Evolutionary conservation across 2,888 invertebrate genomes (phyloP).

Genomic region (Erebia epiphron): DNA sequence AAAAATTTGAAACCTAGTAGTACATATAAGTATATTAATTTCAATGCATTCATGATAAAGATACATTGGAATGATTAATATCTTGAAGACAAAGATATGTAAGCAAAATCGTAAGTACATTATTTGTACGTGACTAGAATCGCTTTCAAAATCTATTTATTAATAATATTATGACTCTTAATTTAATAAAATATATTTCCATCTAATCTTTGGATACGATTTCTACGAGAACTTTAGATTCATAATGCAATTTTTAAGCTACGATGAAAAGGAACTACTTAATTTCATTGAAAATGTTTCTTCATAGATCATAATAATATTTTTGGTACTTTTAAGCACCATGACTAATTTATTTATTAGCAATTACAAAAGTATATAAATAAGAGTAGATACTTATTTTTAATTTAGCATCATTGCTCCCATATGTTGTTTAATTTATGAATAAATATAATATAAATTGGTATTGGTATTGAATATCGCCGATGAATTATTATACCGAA

Average conservation of each 20-base stretch:
- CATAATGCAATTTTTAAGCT: constrained; percentile 22
- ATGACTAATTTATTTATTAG: background rate
- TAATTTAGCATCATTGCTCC: constrained; percentile 67
- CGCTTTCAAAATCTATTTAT: constrained; percentile 13
- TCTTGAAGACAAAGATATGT: constrained; percentile 70
- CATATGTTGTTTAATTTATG: constrained; percentile 50
- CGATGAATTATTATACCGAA: background rate
- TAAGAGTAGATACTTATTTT: constrained; percentile 21
- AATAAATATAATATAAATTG: background rate
- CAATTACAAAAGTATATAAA: constrained; percentile 34
- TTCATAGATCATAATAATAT: constrained; percentile 6
- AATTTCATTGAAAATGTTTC: constrained; percentile 15
- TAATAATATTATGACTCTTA: constrained; percentile 16
- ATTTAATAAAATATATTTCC: constrained; percentile 29
- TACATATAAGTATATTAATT: background rate
- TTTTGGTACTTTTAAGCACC: constrained; percentile 32
- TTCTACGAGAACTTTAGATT: constrained; percentile 20
- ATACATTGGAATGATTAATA: constrained; percentile 75
- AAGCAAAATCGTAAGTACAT: constrained; percentile 51
- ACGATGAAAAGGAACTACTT: constrained; percentile 23
- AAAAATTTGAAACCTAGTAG: constrained; percentile 17
- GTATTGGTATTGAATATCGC: background rate
- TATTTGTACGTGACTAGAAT: constrained; percentile 61
- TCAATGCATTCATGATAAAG: constrained; percentile 37
- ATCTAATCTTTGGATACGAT: constrained; percentile 29